Base-by-base conservation (phyloP, 2,797 vertebrate genomes). In the Choloepus didactylus region DNA sequence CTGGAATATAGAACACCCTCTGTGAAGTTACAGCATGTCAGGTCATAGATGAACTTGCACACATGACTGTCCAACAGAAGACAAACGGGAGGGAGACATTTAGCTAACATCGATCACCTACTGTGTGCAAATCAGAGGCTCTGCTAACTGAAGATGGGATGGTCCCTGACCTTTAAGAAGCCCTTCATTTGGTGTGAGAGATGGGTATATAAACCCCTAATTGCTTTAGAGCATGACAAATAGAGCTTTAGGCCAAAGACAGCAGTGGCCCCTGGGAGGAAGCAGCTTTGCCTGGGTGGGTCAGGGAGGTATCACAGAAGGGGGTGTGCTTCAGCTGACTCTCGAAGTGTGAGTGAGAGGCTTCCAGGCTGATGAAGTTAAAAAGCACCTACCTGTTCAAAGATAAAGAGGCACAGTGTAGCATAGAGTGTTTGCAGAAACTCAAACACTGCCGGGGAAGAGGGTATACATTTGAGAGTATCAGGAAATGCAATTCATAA, bases 71-170 rank as follows among this genome's bases (percentile, higher is more conserved):
- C 38, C 54, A 29, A 27, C 18, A 41, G 1, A 7, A 10, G 27
- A 75, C 41, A 72, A 31, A 67, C 6, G 3, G 8, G 27, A 19
- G 84, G 70, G 23, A 72, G 62, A 4, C 38, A 11, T 15, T 73
- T 12, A 51, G 29, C 21, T 87, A 49, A 25, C 35, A 2, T 7
- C 5, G 6, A 12, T 29, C 19, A 60, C 76, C 14, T 41, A 0
- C 16, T 54, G 3, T 35, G 10, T n/a, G 41, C 3, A n/a, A 51
- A 38, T 49, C 51, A 5, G 0, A 0, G 25, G 8, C 73, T 76
- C 9, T 60, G 41, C 35, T 89, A 51, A 82, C n/a, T 27, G 46
- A 75, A 9, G 19, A 9, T 49, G 27, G 35, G n/a, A 21, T 27
- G 29, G 10, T 64, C 51, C 11, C 16, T 27, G 11, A 35, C 38